Evolutionary conservation across 2,888 invertebrate genomes (phyloP), one percentile per base, ranked within the genome.

Genomic region (Pasiphila rectangulata): DNA sequence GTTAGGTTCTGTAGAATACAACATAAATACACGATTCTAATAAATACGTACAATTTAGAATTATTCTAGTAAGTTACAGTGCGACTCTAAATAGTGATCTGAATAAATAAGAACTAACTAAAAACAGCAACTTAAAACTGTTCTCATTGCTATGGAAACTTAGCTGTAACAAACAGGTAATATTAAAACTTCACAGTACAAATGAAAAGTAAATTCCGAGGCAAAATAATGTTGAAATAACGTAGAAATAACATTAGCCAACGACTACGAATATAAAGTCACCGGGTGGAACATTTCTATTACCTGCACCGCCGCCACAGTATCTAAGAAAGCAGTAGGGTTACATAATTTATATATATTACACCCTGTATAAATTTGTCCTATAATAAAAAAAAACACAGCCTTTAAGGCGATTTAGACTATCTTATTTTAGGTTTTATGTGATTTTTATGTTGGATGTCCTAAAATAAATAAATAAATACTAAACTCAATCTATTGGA

Each of bases 261-360:
- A 19, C 15, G 30, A 29, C 21, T 39, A 35, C 35, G 24, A 35
- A 27, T 9, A 35, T 38, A 40, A 25, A 30, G 35, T 36, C 20
- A 30, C 16, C 19, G 16, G 41, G 19, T 19, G 27, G 17, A 45
- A 50, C 41, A 25, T 41, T 49, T 45, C 32, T 50, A 41, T 37
- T 40, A 37, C 37, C 12, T 21, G 32, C 9, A 17, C 16, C 32
- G 17, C 6, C 17, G 15, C 9, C 16, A 30, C 17, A 30, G 16
- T 30, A 12, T 4, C 13, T 3, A 24, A 2, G 9, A 4, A 19
- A 13, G 17, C 17, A 16, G 17, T 9, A 5, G 9, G 17, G 32
- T 10, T 17, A 15, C 32, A 9, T 2, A 6, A 4, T 21, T 21
- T 6, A 21, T 21, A 21, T 4, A 6, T 6, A 4, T 21, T 5